Evolutionary conservation across 2,888 invertebrate species (phyloP).

Genomic region (Margaritifera margaritifera): DNA sequence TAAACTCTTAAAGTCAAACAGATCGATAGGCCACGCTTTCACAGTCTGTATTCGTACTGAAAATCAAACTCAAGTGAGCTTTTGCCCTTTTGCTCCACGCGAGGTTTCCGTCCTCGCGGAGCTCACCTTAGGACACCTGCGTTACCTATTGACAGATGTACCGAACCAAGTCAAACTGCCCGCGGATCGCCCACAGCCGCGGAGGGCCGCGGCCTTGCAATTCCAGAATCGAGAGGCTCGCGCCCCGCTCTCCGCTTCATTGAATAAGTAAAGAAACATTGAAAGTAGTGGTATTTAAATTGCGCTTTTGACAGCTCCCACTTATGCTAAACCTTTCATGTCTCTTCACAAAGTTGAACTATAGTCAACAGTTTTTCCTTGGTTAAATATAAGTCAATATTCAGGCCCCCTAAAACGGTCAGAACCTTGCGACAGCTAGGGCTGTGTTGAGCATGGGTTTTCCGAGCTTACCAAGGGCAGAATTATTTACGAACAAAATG

Average conservation of each 20-base stretch:
- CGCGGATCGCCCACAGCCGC: constrained; percentile 79
- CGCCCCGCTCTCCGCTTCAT: constrained; percentile 13
- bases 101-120: constrained; percentile 84
- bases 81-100: constrained; percentile 82
- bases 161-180: constrained; percentile 82
- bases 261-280: constrained; percentile 67
- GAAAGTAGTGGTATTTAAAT: constrained; percentile 7
- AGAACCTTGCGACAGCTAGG: too few relatives aligned
- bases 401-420: too few relatives aligned
- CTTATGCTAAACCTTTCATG: too few relatives aligned
- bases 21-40: constrained; percentile 81
- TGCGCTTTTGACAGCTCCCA: constrained; percentile 63
- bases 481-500: too few relatives aligned
- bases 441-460: too few relatives aligned
- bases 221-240: constrained; percentile 73
- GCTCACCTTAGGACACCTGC: constrained; percentile 78
- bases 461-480: too few relatives aligned
- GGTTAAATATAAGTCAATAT: too few relatives aligned
- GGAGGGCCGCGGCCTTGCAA: constrained; percentile 72
- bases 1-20: constrained; percentile 75
- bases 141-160: constrained; percentile 78
- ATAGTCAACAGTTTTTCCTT: too few relatives aligned
- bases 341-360: too few relatives aligned
- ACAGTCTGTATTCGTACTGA: constrained; percentile 80
- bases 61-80: constrained; percentile 81